Percentiles rank a stretch among this genome's conserved stretches.
These are phyloP conservation scores for Paracyclopina nana DNA, from an alignment of 1,140 invertebrate species.

Conservation along the genomic window DNA sequence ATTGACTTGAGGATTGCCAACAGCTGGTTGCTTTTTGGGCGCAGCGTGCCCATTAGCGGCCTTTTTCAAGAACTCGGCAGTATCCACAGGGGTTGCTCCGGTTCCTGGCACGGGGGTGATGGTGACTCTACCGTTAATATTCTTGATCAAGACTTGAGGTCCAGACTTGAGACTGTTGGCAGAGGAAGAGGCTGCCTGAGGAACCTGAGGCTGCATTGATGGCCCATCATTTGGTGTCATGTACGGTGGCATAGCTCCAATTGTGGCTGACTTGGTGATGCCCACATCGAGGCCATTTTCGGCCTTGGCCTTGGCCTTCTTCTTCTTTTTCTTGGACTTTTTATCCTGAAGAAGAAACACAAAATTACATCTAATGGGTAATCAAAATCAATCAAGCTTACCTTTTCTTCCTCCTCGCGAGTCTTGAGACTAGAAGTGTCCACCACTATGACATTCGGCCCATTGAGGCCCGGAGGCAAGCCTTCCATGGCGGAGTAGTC, in stretches of 20 bases:
- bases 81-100: neutral
- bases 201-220: neutral
- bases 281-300: neutral
- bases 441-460: constrained; percentile 40
- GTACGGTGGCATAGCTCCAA: neutral
- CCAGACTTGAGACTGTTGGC: neutral
- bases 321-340: neutral
- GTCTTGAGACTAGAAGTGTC: constrained; percentile 27
- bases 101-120: constrained; percentile 14
- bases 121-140: constrained; percentile 13
- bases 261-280: neutral
- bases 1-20: no score
- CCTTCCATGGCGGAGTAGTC: constrained; percentile 22
- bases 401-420: constrained; percentile 2
- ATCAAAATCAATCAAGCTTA: no score
- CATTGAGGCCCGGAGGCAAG: constrained; percentile 20
- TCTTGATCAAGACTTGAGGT: constrained; percentile 16
- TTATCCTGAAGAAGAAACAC: no score
- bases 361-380: no score
- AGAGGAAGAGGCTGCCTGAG: neutral
- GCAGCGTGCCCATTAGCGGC: neutral
- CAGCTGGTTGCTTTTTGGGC: neutral
- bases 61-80: neutral
- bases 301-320: constrained; percentile 4
- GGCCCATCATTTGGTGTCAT: no score